A percentile compares a stretch with the other conserved stretches of the same genome.
Conservation (phyloP, 2,888 invertebrate species). For the Trissolcus japonicus region DNA sequence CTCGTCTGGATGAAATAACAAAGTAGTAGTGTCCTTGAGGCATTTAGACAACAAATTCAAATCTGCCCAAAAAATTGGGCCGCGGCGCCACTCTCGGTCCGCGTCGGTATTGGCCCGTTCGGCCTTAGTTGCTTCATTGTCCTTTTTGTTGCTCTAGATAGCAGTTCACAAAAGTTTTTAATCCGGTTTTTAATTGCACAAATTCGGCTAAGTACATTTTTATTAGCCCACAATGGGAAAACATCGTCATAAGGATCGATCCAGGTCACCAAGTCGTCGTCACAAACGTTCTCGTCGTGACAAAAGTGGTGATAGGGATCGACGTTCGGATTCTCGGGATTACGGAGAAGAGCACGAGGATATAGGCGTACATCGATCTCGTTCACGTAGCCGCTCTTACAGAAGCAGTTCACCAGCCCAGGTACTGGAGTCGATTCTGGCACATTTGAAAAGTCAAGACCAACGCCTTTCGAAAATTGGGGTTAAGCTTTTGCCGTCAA, state of each 20-base stretch:
- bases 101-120: slow-evolving; percentile 1
- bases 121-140: not conserved
- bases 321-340: not conserved
- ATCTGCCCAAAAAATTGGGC: too few relatives aligned
- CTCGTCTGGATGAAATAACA: not conserved
- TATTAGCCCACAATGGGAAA: not conserved
- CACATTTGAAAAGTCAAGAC: slow-evolving; percentile 1
- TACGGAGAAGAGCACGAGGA: not conserved
- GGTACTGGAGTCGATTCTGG: not conserved
- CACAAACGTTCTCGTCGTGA: slow-evolving; percentile 1
- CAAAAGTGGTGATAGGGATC: not conserved
- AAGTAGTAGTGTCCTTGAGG: not conserved
- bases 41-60: too few relatives aligned
- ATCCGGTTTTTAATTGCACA: not conserved
- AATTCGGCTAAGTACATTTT: not conserved
- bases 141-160: not conserved
- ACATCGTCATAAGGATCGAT: slow-evolving; percentile 1
- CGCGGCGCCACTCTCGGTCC: not conserved
- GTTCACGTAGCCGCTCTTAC: too few relatives aligned
- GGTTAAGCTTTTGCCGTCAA: not conserved
- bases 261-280: not conserved
- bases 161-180: not conserved
- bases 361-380: not conserved
- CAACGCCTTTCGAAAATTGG: too few relatives aligned
- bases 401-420: slow-evolving; percentile 3